Base-by-base conservation (phyloP, 2,113 vertebrate genomes). In the Prunella himalayana region DNA sequence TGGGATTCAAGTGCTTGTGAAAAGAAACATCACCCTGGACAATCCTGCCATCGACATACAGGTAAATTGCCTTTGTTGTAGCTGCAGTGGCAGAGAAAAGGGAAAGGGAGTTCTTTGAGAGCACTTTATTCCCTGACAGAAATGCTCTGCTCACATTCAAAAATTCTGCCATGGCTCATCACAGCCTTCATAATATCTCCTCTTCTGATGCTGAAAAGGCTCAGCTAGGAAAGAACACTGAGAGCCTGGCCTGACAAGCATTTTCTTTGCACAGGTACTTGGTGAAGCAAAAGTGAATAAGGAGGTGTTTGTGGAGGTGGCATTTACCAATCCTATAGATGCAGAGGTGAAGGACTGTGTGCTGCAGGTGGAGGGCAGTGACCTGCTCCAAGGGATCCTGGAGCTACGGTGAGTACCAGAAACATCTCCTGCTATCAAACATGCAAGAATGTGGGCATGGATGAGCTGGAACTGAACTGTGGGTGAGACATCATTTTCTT, bases 321-420 rank as follows among this genome's bases (percentile, higher is more conserved):
- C 51, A 22, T 98, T 98, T 91, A 97, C 97, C 81, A 98, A 98
- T 37, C 98, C 98, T 0, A 91, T 98, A 13, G 50, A 95, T 0
- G 9, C 24, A 2, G 97, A 97, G 0, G 87, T 98, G 79, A 97
- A 7, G 18, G 31, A 96, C 63, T 98, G 98, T 2, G 72, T 97
- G 70, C 91, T 98, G 71, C 98, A 93, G 90, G 97, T 97, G 28
- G 97, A 98, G 81, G 98, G 98, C 51, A 97, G 96, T 3, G 98
- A 97, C 82, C 91, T 98, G 91, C 96, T 98, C 65, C 94, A 31
- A 59, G 97, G 96, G 73, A 92, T 76, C 79, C 95, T 98, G 80
- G 78, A 82, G 88, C 95, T 98, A 7, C 72, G 95, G 98, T 98
- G 53, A 97, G 98, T 95, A 21, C 2, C 3, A 39, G 31, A 23